Base-by-base conservation (phyloP, 2,113 vertebrate genomes). In the Cariama cristata region DNA sequence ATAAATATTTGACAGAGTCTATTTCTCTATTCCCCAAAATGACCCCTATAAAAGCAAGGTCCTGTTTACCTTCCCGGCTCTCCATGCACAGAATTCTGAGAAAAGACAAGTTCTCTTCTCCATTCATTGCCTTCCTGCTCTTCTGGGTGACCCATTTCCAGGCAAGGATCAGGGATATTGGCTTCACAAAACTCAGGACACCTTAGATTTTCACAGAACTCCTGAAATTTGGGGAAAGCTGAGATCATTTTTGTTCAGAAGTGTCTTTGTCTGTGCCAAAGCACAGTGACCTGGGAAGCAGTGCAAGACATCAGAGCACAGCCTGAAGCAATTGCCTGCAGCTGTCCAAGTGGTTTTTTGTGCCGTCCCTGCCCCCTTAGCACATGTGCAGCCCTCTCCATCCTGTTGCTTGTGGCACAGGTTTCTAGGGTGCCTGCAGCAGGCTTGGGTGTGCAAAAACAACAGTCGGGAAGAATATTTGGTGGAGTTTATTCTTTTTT, bases 1-100 rank as follows among this genome's bases (percentile, higher is more conserved):
- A 94, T 93, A 97, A 97, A 97, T 96, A 97, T 97, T 97, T 97
- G 96, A 86, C 40, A 68, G 59, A 86, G 35, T 45, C 95, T 93
- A 91, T 92, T 94, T 94, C 82, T 93, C 90, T 88, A 3, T 94
- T 94, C 35, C 96, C 92, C 81, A 21, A 82, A 79, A 82, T 95
- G 92, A 97, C 95, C 92, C 45, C 90, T 97, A 30, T 81, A 86
- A 91, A 95, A 96, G 83, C 96, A 96, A 94, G 89, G 86, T 96
- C 73, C 80, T 96, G 68, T 95, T 96, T 96, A 89, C 89, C 73
- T 95, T 87, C 40, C 84, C 11, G 21, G 77, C 69, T 87, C 44
- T 56, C 77, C 0, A 0, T 52, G 77, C 49, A 22, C 17, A 13
- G 40, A 53, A 40, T 95, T 91, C 96, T 68, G 64, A 49, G 97